Evolutionary conservation across 2,113 vertebrate genomes (phyloP).

Genomic region (Platichthys stellatus): DNA sequence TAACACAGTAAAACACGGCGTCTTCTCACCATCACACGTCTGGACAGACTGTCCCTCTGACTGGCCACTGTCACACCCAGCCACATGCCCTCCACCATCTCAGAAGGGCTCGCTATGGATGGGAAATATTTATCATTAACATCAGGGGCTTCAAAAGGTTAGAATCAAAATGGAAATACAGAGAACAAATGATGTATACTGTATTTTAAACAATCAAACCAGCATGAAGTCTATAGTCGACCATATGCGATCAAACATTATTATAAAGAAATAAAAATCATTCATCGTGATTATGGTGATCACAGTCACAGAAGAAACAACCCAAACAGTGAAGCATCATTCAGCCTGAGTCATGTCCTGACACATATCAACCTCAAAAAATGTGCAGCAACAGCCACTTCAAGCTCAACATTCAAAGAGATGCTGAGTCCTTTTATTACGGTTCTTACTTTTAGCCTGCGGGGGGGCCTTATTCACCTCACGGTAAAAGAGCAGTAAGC

Average conservation of each 20-base stretch:
- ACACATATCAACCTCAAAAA: conserved; percentile 58
- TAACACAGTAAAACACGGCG: neutral
- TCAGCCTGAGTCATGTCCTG: conserved; percentile 41
- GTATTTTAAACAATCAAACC: neutral
- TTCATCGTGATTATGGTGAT: conserved; percentile 8
- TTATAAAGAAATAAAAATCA: neutral
- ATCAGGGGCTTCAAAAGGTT: neutral
- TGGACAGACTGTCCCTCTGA: conserved; percentile 78
- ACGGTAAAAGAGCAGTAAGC: neutral
- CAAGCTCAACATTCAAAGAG: conserved; percentile 39
- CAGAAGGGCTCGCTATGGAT: conserved; percentile 79
- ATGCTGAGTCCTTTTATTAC: conserved; percentile 47
- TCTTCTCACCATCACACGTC: conserved; percentile 89
- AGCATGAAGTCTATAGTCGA: neutral
- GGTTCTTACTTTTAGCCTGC: conserved; percentile 19
- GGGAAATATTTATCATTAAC: neutral
- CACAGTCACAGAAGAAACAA: conserved; percentile 3
- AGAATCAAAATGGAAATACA: neutral
- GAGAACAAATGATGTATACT: neutral
- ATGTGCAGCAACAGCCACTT: conserved; percentile 15
- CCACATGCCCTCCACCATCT: conserved; percentile 96
- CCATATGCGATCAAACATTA: neutral
- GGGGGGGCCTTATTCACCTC: conserved; percentile 15
- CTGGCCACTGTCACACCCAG: conserved; percentile 94
- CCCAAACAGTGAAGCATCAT: conserved; percentile 22